Base-by-base conservation (phyloP, 23 tunicate species). In the Halocynthia aurantium region DNA sequence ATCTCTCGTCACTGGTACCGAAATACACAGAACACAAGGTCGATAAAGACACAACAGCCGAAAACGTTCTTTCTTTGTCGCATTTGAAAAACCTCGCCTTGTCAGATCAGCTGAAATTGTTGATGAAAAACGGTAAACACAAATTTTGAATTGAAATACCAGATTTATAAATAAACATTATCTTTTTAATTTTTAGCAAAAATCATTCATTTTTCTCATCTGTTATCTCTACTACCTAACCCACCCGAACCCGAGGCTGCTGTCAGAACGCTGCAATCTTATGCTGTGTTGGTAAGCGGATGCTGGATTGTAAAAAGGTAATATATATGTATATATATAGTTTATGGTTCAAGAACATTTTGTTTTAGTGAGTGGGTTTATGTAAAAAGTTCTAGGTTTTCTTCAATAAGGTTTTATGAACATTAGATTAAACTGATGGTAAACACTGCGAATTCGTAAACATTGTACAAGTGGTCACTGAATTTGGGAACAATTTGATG, bases 241-340 rank as follows among this genome's bases (percentile, higher is more conserved):
- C 40, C 78, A 13, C 84, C 95, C 10, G 95, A 88, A 44, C 72
- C 76, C 22, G 83, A 83, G 22, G 52, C 81, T 40, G 87, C 83
- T 8, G 95, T 83, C 10, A 51, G 95, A 57, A 83, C 95, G 6
- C 69, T 88, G 79, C 95, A 88, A 67, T 88, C 95, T 15, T 88
- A 61, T 79, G 95, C 95, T 51, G 87, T 88, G 7, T 62, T 88
- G 22, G 86, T 88, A 6, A 73, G 69, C 44, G 89, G 89, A 17
- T 84, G 96, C 64, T 89, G 88, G 89, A 80, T 89, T 54, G 96
- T 89, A 6, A 89, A 89, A 80, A 89, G 70, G 70, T 65, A 15
- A 10, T 9, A 65, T 10, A 65, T 15, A 10, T 5, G 5, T 65
- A 65, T 13, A 15, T 58, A 31, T 31, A 31, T 31, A n/a, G n/a